A percentile compares a stretch with the other conserved stretches of the same genome.
Evolutionary conservation across 2,113 vertebrate genomes (phyloP).

Genomic region (Saguinus midas): DNA sequence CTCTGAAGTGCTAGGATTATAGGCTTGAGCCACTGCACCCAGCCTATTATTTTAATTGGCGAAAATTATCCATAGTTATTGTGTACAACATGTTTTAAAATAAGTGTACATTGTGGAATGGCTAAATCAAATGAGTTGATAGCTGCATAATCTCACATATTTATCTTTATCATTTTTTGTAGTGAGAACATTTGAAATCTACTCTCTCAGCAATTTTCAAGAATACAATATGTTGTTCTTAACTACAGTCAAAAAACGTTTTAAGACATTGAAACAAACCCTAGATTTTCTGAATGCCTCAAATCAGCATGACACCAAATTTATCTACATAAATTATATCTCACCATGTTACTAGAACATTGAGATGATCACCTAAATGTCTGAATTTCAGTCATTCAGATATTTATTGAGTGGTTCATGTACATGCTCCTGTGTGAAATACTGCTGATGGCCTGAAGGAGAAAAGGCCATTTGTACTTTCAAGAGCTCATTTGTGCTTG

Average conservation of each 20-base stretch:
- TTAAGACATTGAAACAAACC: not conserved
- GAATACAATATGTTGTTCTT: not conserved
- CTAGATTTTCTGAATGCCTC: not conserved
- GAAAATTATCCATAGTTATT: not conserved
- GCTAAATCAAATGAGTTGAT: not conserved
- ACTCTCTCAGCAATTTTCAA: not conserved
- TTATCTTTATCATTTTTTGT: not conserved
- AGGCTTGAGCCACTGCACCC: no score
- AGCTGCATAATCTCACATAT: not conserved
- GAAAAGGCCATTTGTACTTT: not conserved
- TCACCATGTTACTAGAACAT: not conserved
- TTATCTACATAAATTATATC: not conserved
- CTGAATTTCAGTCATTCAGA: not conserved
- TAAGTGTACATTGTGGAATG: not conserved
- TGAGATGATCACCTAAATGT: not conserved
- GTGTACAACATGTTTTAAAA: not conserved
- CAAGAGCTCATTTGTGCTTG: not conserved
- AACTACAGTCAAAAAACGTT: not conserved
- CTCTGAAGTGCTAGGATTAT: no score
- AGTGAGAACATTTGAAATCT: not conserved
- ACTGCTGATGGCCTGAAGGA: not conserved
- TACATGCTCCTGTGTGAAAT: not conserved
- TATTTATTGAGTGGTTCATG: not conserved
- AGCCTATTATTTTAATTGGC: not conserved
- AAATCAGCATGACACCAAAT: not conserved